Base-by-base conservation (phyloP, 2,888 invertebrate genomes). In the Tanypteryx hageni region DNA sequence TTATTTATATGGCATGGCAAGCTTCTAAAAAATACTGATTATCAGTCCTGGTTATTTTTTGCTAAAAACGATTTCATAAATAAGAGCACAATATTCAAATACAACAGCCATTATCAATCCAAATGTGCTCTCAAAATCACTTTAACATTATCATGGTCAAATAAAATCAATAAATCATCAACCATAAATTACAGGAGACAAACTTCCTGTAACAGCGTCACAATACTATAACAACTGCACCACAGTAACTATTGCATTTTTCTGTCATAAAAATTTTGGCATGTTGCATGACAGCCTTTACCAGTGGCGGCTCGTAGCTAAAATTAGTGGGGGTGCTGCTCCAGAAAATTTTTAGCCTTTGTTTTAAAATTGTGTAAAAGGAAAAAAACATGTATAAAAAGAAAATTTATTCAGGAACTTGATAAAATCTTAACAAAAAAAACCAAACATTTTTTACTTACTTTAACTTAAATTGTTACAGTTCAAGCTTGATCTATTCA, bases 21-120 rank as follows among this genome's bases (percentile, higher is more conserved):
- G 89, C 89, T 89, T 89, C 61, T 64, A 57, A 89, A 89, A 68
- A 89, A 89, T 89, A 89, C 89, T 89, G 89, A 89, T 58, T 58
- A 86, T 89, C 18, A 31, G 27, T 31, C 57, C 57, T 83, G 83
- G 57, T 56, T 57, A 83, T 83, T 56, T 56, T 83, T 83, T 83
- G 56, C 83, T 44, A 83, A 57, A 44, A 83, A 83, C 83, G n/a
- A 83, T 83, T 83, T 89, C 56, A 64, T 61, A 68, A 89, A 89
- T 44, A 83, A 57, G 83, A 83, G 83, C 83, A 83, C 83, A 89
- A 89, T 64, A 64, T 89, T 57, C 56, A 89, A 64, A 27, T 76
- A 13, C 16, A 89, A 89, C 89, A 89, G 31, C 83, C 31, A 89
- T 89, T 27, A 64, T 61, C 64, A 89, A 64, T 64, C 44, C 64